Conservation (phyloP, 2,888 invertebrate species). For the Blastobasis lacticolella region DNA sequence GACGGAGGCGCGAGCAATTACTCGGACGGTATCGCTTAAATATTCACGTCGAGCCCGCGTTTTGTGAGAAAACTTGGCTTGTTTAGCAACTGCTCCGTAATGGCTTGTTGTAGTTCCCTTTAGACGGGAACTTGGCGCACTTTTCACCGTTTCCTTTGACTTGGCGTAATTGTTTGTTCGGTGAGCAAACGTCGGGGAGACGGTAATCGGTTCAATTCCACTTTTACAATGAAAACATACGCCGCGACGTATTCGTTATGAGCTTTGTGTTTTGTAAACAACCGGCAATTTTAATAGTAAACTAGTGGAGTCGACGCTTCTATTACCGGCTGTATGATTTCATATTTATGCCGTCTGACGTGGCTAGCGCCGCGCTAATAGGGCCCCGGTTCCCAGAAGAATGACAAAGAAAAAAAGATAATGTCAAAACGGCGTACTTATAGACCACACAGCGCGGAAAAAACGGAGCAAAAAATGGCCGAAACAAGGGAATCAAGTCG, state of each 20-base stretch:
- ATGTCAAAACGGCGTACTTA: slow-evolving; percentile 26
- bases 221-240: slow-evolving; percentile 36
- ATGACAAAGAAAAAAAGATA: slow-evolving; percentile 14
- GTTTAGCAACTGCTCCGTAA: slow-evolving; percentile 61
- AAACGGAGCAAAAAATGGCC: slow-evolving; percentile 30
- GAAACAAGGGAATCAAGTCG: slow-evolving; percentile 55
- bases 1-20: slow-evolving; percentile 58
- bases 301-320: neutral
- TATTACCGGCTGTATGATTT: slow-evolving; percentile 19
- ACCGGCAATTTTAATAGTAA: slow-evolving; percentile 16
- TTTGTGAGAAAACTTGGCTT: slow-evolving; percentile 64
- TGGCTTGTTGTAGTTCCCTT: slow-evolving; percentile 40
- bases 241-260: slow-evolving; percentile 12
- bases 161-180: slow-evolving; percentile 61
- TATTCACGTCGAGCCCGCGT: slow-evolving; percentile 54
- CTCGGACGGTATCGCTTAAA: slow-evolving; percentile 58
- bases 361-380: slow-evolving; percentile 18
- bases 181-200: slow-evolving; percentile 47
- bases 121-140: slow-evolving; percentile 12
- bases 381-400: slow-evolving; percentile 25
- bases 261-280: slow-evolving; percentile 30
- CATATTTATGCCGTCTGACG: slow-evolving; percentile 30
- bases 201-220: slow-evolving; percentile 49
- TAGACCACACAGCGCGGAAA: slow-evolving; percentile 55
- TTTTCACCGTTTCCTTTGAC: slow-evolving; percentile 43